Conservation (phyloP, 2,113 vertebrate species). For the Antechinus flavipes region DNA sequence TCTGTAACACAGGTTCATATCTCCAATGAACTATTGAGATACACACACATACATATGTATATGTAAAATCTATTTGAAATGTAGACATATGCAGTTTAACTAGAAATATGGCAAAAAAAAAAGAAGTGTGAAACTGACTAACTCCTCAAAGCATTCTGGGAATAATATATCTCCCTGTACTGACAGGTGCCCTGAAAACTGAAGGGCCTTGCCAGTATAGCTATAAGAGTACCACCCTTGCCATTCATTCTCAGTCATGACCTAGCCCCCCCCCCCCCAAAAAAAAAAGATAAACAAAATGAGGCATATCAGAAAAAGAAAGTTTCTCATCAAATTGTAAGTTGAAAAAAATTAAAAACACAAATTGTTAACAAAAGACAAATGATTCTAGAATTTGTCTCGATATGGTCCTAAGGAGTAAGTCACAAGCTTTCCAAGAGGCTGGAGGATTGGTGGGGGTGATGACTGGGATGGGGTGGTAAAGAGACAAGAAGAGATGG, state of each 20-base stretch:
- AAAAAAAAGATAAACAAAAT: conserved; percentile 12
- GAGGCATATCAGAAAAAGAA: background rate
- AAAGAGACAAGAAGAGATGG: background rate
- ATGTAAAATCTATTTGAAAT: background rate
- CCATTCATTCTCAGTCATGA: conserved; percentile 21
- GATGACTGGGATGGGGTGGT: background rate
- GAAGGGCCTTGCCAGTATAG: background rate
- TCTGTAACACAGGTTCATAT: background rate
- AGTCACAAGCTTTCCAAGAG: background rate
- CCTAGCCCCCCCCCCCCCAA: too few species aligned
- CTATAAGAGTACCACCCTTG: background rate
- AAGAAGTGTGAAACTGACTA: background rate
- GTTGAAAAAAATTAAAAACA: conserved; percentile 48
- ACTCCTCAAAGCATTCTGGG: background rate
- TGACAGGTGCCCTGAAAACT: conserved; percentile 12
- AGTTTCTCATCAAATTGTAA: background rate
- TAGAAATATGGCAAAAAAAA: conserved; percentile 11
- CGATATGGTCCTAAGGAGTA: background rate
- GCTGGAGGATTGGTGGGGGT: background rate
- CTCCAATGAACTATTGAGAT: too few species aligned
- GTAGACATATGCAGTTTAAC: conserved; percentile 11
- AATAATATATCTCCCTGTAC: conserved; percentile 44
- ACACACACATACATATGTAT: too few species aligned
- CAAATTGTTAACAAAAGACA: conserved; percentile 2
- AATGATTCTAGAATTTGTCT: conserved; percentile 25